These are phyloP conservation scores for Lasioglossum zephyrum DNA, from an alignment of 2,888 invertebrate genomes.

Conservation along the genomic window DNA sequence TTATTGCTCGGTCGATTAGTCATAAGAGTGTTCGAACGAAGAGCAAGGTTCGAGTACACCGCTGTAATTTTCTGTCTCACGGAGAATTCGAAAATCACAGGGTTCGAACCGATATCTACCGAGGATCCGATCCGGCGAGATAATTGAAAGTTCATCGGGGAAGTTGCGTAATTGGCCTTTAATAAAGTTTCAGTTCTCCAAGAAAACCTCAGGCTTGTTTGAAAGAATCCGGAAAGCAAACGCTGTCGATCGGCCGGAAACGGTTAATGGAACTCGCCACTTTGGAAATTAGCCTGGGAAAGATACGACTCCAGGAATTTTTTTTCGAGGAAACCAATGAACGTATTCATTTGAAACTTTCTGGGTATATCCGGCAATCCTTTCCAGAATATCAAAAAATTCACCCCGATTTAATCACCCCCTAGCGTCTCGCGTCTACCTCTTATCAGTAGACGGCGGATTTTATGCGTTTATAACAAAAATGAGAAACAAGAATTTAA, in stretches of 20 bases:
- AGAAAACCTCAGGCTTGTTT: conserved; percentile 20
- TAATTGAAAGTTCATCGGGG: conserved; percentile 43
- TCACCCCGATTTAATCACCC: background rate
- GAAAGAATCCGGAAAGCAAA: conserved; percentile 18
- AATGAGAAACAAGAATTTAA: no score
- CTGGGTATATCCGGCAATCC: background rate
- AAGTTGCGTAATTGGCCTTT: conserved; percentile 37
- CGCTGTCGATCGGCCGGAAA: conserved; percentile 3
- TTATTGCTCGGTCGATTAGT: background rate
- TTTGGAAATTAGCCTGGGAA: background rate
- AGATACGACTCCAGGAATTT: background rate
- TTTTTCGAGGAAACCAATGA: background rate
- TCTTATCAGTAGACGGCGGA: no score
- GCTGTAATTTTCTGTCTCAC: background rate
- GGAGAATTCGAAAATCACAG: background rate
- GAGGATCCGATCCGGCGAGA: background rate
- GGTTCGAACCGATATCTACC: background rate
- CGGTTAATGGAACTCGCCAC: conserved; percentile 10
- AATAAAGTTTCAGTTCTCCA: conserved; percentile 25
- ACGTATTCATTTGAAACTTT: background rate
- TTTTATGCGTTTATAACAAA: no score
- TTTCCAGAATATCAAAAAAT: background rate
- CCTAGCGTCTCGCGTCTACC: background rate
- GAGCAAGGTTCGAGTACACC: background rate
- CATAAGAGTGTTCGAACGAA: background rate